phyloP scores from a whole-genome alignment of 2,113 vertebrate species.

The Tupaia chinensis region DNA sequence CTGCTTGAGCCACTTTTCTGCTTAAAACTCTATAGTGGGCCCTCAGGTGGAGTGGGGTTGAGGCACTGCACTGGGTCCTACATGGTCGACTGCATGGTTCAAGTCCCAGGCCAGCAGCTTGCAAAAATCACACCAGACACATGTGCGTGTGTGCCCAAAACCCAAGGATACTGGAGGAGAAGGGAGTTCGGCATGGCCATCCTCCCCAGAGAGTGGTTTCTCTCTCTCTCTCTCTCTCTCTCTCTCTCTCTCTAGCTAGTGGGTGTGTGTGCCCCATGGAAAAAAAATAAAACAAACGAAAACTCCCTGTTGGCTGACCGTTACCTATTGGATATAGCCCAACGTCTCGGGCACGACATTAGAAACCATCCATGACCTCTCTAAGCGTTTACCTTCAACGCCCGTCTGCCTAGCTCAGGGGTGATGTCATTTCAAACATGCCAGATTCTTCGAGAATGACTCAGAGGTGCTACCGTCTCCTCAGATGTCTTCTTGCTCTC shows the following conservation, averaged over 20 bases:
- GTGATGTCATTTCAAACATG: not conserved
- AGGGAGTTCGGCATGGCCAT: too few species aligned
- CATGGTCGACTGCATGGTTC: too few species aligned
- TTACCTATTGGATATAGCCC: not conserved
- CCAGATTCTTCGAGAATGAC: not conserved
- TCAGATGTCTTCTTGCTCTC: not conserved
- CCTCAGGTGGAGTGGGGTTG: too few species aligned
- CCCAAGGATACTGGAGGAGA: too few species aligned
- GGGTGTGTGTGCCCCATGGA: too few species aligned
- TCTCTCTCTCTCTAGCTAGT: too few species aligned
- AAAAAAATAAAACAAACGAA: not conserved
- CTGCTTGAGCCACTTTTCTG: not conserved
- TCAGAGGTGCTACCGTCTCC: not conserved
- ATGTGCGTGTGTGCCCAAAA: too few species aligned
- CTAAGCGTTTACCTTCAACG: not conserved
- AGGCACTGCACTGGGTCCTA: too few species aligned
- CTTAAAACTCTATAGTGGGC: not conserved
- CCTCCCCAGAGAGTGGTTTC: too few species aligned
- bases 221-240: too few species aligned
- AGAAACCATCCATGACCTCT: not conserved
- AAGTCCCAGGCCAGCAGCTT: too few species aligned
- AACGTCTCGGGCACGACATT: not conserved
- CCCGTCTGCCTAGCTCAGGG: not conserved
- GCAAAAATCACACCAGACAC: too few species aligned
- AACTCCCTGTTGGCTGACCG: not conserved